A percentile compares a stretch with the other conserved stretches of the same genome.
phyloP scores from a whole-genome alignment of 2,113 vertebrate genomes.

The Oreochromis tanganicae region DNA sequence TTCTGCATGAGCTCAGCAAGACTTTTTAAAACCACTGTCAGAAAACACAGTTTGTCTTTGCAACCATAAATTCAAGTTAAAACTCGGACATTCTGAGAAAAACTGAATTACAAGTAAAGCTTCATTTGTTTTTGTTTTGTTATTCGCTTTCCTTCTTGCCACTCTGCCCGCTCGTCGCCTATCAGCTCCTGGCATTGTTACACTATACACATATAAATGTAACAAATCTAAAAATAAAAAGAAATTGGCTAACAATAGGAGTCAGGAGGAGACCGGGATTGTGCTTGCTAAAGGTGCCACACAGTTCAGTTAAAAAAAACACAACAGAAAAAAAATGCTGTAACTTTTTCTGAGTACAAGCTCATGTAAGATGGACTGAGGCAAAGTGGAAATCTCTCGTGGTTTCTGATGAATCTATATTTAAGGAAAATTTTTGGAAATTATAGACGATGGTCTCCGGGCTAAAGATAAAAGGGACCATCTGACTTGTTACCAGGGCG shows the following conservation, averaged over 20 bases:
- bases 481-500: neutral
- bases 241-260: accelerated
- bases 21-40: neutral
- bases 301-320: neutral
- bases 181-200: neutral
- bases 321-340: neutral
- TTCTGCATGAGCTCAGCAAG: neutral
- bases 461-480: neutral
- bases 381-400: neutral
- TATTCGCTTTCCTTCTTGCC: neutral
- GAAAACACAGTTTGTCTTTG: neutral
- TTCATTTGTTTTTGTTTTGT: neutral
- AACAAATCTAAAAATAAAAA: neutral
- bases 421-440: neutral
- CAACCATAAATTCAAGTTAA: neutral
- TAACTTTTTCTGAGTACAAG: neutral
- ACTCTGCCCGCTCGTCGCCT: neutral
- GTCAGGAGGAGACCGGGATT: neutral
- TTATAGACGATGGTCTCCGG: neutral
- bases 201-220: neutral
- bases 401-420: neutral
- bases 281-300: neutral
- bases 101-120: neutral
- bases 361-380: neutral
- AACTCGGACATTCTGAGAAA: neutral